phyloP scores from a whole-genome alignment of 2,113 vertebrate genomes.

The Entomyzon cyanotis region DNA sequence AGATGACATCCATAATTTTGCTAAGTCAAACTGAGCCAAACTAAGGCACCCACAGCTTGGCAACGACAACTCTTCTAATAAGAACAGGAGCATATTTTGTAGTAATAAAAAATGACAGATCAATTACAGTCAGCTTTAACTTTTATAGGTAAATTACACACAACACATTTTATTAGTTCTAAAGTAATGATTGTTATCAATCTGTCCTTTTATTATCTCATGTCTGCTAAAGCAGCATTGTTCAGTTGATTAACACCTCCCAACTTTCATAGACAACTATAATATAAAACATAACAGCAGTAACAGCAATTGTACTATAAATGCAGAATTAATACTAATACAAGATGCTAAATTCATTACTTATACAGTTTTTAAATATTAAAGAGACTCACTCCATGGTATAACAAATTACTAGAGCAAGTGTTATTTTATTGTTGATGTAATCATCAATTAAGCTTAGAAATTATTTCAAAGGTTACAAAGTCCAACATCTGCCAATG shows the following conservation, averaged over 20 bases:
- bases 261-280: not conserved
- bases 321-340: not conserved
- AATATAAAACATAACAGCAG: constrained; percentile 14
- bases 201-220: constrained; percentile 12
- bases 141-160: constrained; percentile 41
- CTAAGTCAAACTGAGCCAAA: not conserved
- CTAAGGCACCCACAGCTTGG: not conserved
- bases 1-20: not conserved
- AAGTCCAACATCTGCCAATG: not conserved
- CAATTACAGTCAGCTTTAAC: constrained; percentile 7
- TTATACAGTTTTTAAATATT: not conserved
- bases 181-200: constrained; percentile 1
- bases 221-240: constrained; percentile 10
- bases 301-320: constrained; percentile 3
- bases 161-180: constrained; percentile 49
- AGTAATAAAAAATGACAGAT: constrained; percentile 35
- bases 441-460: not conserved
- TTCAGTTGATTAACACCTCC: constrained; percentile 32
- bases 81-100: constrained; percentile 9
- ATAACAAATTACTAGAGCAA: not conserved
- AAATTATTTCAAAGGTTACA: not conserved
- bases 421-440: not conserved
- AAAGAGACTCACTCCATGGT: not conserved
- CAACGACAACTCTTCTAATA: not conserved
- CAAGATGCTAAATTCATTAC: constrained; percentile 4